Conservation (phyloP, 2,888 invertebrate species). For the Selenia dentaria region DNA sequence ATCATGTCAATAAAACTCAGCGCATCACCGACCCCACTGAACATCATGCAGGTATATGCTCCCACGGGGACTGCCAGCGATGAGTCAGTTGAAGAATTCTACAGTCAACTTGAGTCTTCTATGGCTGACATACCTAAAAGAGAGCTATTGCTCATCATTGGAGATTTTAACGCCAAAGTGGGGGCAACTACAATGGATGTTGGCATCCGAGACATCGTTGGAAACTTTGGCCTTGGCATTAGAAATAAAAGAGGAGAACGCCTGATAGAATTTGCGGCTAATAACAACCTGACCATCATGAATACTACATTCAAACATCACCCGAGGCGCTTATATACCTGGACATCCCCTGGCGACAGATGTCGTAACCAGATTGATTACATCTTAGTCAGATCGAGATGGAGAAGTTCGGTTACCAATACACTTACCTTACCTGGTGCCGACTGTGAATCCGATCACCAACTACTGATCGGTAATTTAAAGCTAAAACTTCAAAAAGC, state of each 20-base stretch:
- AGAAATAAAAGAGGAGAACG: conserved; percentile 30
- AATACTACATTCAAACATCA: conserved; percentile 30
- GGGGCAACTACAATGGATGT: conserved; percentile 9
- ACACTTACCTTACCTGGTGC: conserved; percentile 21
- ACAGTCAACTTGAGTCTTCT: conserved; percentile 1
- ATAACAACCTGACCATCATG: conserved; percentile 15
- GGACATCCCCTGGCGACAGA: conserved; percentile 23
- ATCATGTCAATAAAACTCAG: conserved; percentile 15
- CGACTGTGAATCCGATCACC: conserved; percentile 2
- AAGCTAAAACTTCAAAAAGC: background rate
- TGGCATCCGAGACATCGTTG: conserved; percentile 14
- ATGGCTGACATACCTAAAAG: conserved; percentile 15
- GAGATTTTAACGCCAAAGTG: conserved; percentile 27
- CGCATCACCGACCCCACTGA: conserved; percentile 12
- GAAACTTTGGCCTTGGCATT: conserved; percentile 20
- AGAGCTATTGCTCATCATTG: conserved; percentile 13
- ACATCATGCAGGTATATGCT: conserved; percentile 28
- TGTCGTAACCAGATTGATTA: conserved; percentile 30
- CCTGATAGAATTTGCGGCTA: conserved; percentile 18
- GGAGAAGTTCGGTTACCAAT: conserved; percentile 24
- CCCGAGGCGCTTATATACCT: background rate
- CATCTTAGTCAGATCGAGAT: conserved; percentile 21
- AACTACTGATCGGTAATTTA: background rate
- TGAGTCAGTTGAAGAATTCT: conserved; percentile 18
- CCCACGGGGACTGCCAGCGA: conserved; percentile 18